Conservation (phyloP, 2,113 vertebrate species). For the Ciconia stormi region DNA sequence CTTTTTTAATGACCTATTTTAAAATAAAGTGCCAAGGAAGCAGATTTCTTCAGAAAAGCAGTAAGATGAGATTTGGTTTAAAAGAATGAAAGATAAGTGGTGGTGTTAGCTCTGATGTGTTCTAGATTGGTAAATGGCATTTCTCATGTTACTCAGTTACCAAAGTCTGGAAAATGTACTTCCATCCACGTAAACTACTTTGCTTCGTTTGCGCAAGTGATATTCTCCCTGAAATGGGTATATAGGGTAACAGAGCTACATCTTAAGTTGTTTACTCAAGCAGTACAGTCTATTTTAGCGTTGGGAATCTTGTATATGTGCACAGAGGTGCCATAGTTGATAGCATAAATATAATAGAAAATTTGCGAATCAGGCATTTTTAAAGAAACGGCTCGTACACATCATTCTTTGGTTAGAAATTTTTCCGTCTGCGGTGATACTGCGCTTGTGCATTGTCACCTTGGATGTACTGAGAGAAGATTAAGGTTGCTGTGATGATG, state of each 20-base stretch:
- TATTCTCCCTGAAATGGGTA: background rate
- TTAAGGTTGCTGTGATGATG: background rate
- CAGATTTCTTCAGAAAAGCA: background rate
- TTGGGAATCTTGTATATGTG: background rate
- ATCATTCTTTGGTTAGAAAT: background rate
- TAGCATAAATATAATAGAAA: background rate
- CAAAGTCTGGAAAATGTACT: background rate
- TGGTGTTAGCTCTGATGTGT: background rate
- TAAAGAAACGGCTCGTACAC: fast-evolving
- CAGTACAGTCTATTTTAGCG: background rate
- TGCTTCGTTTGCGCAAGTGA: background rate
- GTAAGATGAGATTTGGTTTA: background rate
- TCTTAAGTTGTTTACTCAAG: background rate
- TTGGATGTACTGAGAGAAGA: background rate
- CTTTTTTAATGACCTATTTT: background rate
- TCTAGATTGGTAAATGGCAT: background rate
- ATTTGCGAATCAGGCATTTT: background rate
- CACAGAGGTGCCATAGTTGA: background rate
- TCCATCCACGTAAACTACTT: background rate
- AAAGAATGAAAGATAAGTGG: background rate
- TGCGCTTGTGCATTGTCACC: background rate
- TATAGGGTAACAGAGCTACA: background rate
- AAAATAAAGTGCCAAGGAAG: background rate
- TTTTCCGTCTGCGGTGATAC: background rate
- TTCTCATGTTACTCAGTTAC: background rate